phyloP scores from a whole-genome alignment of 2,113 vertebrate genomes.

The Rhinoptilus africanus region DNA sequence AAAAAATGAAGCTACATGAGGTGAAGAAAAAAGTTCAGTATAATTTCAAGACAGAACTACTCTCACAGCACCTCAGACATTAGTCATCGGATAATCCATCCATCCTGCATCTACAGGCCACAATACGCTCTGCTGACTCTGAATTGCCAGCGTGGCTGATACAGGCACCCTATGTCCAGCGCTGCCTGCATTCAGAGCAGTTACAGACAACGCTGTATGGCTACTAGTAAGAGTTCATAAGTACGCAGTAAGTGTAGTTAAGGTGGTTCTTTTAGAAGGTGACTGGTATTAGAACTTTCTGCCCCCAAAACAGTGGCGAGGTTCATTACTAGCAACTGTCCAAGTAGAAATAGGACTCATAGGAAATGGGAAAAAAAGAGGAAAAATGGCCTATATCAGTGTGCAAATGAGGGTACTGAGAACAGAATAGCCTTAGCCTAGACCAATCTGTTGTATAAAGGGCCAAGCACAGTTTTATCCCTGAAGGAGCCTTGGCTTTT shows the following conservation, averaged over 20 bases:
- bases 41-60: background rate
- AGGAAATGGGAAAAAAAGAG: background rate
- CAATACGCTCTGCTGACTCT: background rate
- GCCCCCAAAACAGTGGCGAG: background rate
- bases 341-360: background rate
- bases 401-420: background rate
- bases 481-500: background rate
- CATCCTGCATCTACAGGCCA: background rate
- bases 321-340: background rate
- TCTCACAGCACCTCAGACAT: background rate
- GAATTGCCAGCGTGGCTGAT: background rate
- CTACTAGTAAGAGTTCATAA: background rate
- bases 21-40: background rate
- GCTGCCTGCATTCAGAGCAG: background rate
- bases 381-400: background rate
- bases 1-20: background rate
- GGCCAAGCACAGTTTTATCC: background rate
- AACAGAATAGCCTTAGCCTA: background rate
- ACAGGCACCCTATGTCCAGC: rapidly evolving
- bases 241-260: background rate
- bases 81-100: background rate
- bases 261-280: background rate
- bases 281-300: background rate
- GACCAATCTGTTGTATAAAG: background rate
- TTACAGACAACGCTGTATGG: rapidly evolving